These are phyloP conservation scores for Xestia rhomboidea DNA, from an alignment of 2,888 invertebrate species.

Conservation along the genomic window DNA sequence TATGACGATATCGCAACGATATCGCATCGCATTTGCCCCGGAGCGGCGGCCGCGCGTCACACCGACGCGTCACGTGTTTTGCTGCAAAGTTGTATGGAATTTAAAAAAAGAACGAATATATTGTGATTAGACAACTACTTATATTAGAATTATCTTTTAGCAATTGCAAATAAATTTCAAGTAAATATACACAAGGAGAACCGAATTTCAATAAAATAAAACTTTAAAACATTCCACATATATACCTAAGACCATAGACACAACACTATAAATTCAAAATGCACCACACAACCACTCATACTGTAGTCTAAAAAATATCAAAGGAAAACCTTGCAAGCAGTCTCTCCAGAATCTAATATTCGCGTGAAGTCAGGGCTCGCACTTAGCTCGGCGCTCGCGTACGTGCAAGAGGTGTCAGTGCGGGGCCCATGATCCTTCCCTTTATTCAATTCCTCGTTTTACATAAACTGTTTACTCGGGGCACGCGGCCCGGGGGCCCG, in stretches of 20 bases:
- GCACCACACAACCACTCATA: slow-evolving; percentile 6
- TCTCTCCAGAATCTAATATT: slow-evolving; percentile 24
- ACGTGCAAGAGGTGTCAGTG: slow-evolving; percentile 66
- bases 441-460: slow-evolving; percentile 87
- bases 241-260: too few relatives aligned
- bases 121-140: not conserved
- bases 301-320: not conserved
- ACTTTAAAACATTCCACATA: not conserved
- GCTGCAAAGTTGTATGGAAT: not conserved
- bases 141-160: not conserved
- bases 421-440: slow-evolving; percentile 76
- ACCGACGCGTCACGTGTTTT: slow-evolving; percentile 29
- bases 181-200: not conserved
- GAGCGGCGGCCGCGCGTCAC: slow-evolving; percentile 52
- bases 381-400: slow-evolving; percentile 47
- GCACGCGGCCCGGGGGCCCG: slow-evolving; percentile 51
- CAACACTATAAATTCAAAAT: slow-evolving; percentile 14
- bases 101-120: not conserved
- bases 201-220: not conserved
- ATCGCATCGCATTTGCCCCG: slow-evolving; percentile 71
- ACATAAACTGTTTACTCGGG: slow-evolving; percentile 86
- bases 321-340: not conserved
- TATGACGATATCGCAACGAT: slow-evolving; percentile 72
- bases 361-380: slow-evolving; percentile 17
- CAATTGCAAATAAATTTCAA: not conserved